Evolutionary conservation across 2,797 vertebrate species (phyloP), one percentile per base, ranked within the genome.

Genomic region (Poecile montanus): DNA sequence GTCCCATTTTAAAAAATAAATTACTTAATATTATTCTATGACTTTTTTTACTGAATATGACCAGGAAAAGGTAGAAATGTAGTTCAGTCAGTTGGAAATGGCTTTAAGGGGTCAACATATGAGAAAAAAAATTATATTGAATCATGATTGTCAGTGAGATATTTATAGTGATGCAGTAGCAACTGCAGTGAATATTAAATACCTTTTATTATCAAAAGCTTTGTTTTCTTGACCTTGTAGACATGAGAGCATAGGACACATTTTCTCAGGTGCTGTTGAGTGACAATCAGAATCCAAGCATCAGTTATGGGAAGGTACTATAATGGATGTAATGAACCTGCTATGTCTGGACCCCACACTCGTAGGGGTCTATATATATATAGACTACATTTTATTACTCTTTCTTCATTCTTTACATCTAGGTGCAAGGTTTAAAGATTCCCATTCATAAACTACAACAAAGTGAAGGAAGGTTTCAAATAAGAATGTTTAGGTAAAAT

Each of bases 161-260:
- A 7, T 10, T 74, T 78, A 10, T 23, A 45, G 48, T 21, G 29
- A 30, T 15, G 5, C 9, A 32, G 16, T 9, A 47, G 29, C 29
- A 54, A 42, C 65, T 74, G 17, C 23, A 53, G 17, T 6, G 60
- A 51, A 34, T 30, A 32, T 45, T 34, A 61, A 60, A 18, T 34
- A 40, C 7, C 18, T 58, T 70, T 75, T 53, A 2, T 2, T 60
- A 85, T 83, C 50, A 20, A 16, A 75, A 73, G 19, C 36, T 56
- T 50, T 66, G 6, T 47, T 77, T 45, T 51, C 50, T 21, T 75
- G 57, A 34, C 26, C 30, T 67, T 38, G 17, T 38, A 72, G 40
- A 61, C 30, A 4, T 3, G 20, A 7, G 20, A 60, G 14, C 1
- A 1, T n/a, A 72, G 54, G 8, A 23, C 10, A 16, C 6, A 5